Evolutionary conservation across 2,797 vertebrate genomes (phyloP), one percentile per base, ranked within the genome.

Genomic region (Anomalospiza imberbis): DNA sequence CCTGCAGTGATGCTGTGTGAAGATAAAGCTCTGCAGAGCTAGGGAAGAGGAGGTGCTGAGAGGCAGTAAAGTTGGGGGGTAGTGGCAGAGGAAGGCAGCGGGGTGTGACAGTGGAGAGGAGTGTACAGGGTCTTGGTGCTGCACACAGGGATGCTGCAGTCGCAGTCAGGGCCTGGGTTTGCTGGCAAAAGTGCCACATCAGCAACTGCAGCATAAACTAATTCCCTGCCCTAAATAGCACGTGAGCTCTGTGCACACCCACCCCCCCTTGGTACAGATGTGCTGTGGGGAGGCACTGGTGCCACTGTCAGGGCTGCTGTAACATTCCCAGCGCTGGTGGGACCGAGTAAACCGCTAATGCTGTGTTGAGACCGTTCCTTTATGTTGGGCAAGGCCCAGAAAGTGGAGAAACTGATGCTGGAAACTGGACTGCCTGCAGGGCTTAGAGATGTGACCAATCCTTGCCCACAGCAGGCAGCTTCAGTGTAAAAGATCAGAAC

Each of bases 261-360:
- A 25, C n/a, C 22, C 17, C 24, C 12, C 45, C 29, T 14, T 14
- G 3, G 3, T 48, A 28, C 8, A 34, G 18, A 7, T 54, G 50
- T 85, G 48, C 45, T 1, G 0, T 47, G 32, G 62, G 60, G 17
- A 50, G 54, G 22, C 62, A 19, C 14, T 0, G 1, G 13, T 22
- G 4, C 13, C 4, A 2, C 55, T 61, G 31, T 11, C 38, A 40
- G 88, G 44, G 24, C 28, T 25, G 32, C 50, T 54, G 5, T n/a
- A 7, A 12, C 29, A 31, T n/a, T 50, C 29, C 6, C 25, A 2
- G 9, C 9, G 40, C 53, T 67, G 40, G 9, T 44, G 84, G 53
- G 34, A 29, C 28, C 21, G 36, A 53, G 17, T 45, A 38, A 63
- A 57, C 8, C 14, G 72, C 45, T 71, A 22, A 20, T 26, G 11